Evolutionary conservation across 2,113 vertebrate species (phyloP), one percentile per base, ranked within the genome.

Genomic region (Etia nguti): DNA sequence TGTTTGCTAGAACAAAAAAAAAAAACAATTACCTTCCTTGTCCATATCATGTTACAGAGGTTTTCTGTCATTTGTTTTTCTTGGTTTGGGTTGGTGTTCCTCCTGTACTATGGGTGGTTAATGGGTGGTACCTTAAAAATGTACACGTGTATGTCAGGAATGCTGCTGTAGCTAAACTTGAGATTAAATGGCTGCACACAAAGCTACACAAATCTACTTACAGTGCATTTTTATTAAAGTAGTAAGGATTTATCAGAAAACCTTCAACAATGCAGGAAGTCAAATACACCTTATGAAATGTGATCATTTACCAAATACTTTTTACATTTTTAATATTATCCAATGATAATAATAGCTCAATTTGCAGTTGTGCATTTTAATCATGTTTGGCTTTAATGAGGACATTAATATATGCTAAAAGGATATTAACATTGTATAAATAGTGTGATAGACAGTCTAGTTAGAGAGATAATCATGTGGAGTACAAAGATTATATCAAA

Each of bases 11-110:
- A 50, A n/a, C 50, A 73, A 15, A 59, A 77, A n/a, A n/a, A 77
- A 73, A 15, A 59, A 77, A n/a, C n/a, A 92, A 94, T 93, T 91
- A 84, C 62, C 11, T 95, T 96, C 24, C 56, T 54, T 20, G 29
- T 29, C 22, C 10, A n/a, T 80, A 82, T 86, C 56, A 31, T 62
- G 26, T 91, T 92, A 87, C 89, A 54, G 34, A 85, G 34, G 4
- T 75, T 31, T 6, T 31, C 9, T 82, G 10, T 3, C 12, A 10
- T 56, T 80, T 26, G 62, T 56, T 62, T 65, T 20, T 2, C n/a
- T 34, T 50, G 2, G 22, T 68, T 38, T 68, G 48, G 4, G 16
- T 88, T 46, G 22, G n/a, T 24, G 18, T 65, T 46, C 56, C 5
- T 38, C 4, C 10, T 8, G 56, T 70, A 13, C 5, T 16, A 12